These are phyloP conservation scores for Hippolais icterina DNA, from an alignment of 2,113 vertebrate genomes.

Conservation along the genomic window DNA sequence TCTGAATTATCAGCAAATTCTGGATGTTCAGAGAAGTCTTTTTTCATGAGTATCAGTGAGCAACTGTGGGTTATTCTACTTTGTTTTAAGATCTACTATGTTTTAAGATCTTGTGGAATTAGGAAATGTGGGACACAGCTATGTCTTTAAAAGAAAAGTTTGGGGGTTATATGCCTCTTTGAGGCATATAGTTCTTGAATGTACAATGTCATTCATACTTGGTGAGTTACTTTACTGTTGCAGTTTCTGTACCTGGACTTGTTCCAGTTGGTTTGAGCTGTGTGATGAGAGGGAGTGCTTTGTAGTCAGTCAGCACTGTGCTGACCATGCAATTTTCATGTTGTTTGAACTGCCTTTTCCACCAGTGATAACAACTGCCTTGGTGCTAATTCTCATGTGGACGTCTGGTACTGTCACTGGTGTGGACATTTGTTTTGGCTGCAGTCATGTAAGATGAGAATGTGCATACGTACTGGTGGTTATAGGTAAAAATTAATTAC, in stretches of 20 bases:
- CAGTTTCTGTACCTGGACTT: background rate
- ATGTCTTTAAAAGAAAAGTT: background rate
- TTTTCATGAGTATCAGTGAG: background rate
- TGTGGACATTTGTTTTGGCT: background rate
- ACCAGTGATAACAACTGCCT: background rate
- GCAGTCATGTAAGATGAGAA: background rate
- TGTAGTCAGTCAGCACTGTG: background rate
- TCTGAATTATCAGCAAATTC: background rate
- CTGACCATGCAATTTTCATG: background rate
- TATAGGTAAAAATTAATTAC: background rate
- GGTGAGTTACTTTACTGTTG: background rate
- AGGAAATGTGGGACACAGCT: background rate
- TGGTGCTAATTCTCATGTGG: background rate
- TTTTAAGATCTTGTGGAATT: background rate
- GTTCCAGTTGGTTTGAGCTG: background rate
- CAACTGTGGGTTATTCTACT: background rate
- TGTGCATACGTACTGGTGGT: background rate
- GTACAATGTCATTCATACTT: background rate
- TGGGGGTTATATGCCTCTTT: background rate
- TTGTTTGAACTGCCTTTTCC: background rate
- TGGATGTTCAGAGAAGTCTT: background rate
- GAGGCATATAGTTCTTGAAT: background rate
- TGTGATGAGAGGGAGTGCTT: fast-evolving
- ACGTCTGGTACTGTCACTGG: background rate
- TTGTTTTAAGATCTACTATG: background rate